Evolutionary conservation across 53 echinoderm and acorn worm genomes (phyloP).

Genomic region (Paracentrotus lividus): DNA sequence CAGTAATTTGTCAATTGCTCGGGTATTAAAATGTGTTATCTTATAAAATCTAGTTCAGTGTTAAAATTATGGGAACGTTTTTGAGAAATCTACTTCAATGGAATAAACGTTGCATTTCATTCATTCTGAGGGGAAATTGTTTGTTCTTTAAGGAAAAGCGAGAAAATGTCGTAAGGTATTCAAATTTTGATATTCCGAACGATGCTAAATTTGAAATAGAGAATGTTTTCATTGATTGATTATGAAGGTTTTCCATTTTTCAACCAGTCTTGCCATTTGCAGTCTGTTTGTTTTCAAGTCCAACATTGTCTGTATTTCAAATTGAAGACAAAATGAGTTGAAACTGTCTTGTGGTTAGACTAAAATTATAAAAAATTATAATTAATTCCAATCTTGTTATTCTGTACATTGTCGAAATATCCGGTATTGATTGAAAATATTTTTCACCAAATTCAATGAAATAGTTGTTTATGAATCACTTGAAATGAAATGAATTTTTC

Average conservation of each 20-base stretch:
- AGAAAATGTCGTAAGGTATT: not conserved
- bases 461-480: not conserved
- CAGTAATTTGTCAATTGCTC: not conserved
- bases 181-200: not conserved
- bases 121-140: not conserved
- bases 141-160: not conserved
- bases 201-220: not conserved
- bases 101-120: not conserved
- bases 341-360: not conserved
- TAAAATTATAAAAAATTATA: not conserved
- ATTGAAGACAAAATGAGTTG: not conserved
- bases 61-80: not conserved
- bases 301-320: not conserved
- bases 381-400: constrained; percentile 7
- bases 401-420: not conserved
- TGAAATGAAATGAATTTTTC: constrained; percentile 41
- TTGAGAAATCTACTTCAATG: not conserved
- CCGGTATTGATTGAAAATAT: constrained; percentile 7
- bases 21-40: not conserved
- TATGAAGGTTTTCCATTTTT: constrained; percentile 3
- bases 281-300: constrained; percentile 28
- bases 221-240: constrained; percentile 16
- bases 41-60: not conserved
- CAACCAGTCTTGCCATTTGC: constrained; percentile 46
- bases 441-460: constrained; percentile 34